These are phyloP conservation scores for Oscheius sp. DNA, from an alignment of 2,888 invertebrate species.

Conservation along the genomic window DNA sequence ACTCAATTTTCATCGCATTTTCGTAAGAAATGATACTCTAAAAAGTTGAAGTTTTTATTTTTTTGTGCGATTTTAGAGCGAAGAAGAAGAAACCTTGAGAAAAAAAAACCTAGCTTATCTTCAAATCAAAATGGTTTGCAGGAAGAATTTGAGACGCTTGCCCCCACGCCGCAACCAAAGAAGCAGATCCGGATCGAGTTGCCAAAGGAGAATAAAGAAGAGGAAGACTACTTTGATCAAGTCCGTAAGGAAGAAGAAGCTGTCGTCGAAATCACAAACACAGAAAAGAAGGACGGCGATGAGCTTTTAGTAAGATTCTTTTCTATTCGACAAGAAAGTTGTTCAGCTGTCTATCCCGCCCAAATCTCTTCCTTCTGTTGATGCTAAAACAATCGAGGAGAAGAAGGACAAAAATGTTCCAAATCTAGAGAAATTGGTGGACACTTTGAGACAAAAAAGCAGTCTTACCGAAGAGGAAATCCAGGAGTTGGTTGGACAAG, in stretches of 20 bases:
- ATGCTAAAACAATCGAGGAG: neutral
- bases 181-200: slow-evolving; percentile 48
- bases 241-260: slow-evolving; percentile 16
- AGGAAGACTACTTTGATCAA: slow-evolving; percentile 40
- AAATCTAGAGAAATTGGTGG: slow-evolving; percentile 55
- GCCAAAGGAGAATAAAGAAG: slow-evolving; percentile 41
- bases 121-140: slow-evolving; percentile 3
- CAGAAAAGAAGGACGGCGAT: slow-evolving; percentile 21
- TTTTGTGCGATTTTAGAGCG: neutral
- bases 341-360: neutral
- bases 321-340: neutral
- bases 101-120: too few species aligned
- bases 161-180: slow-evolving; percentile 13
- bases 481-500: slow-evolving; percentile 57
- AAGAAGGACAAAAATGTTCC: slow-evolving; percentile 40
- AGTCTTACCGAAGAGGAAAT: slow-evolving; percentile 59
- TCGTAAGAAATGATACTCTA: too few species aligned
- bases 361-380: neutral
- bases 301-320: slow-evolving; percentile 6
- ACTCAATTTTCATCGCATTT: too few species aligned
- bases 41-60: neutral
- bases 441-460: slow-evolving; percentile 53
- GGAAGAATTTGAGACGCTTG: neutral
- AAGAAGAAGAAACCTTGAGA: too few species aligned
- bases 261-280: slow-evolving; percentile 7